These are phyloP conservation scores for Tympanoctomys barrerae DNA, from an alignment of 2,797 vertebrate species.

Conservation along the genomic window DNA sequence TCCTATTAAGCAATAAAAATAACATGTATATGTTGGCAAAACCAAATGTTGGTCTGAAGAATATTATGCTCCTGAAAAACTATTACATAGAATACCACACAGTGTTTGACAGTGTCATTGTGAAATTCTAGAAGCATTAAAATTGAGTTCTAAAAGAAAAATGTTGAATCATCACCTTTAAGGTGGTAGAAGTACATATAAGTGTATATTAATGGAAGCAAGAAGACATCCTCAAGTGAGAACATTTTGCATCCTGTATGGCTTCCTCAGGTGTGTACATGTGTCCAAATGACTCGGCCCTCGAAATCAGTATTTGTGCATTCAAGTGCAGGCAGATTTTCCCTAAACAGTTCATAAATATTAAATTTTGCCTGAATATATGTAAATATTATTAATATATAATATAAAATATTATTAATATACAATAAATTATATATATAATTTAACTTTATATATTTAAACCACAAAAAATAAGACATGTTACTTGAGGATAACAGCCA, in stretches of 20 bases:
- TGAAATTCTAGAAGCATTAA: background rate
- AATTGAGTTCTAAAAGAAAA: background rate
- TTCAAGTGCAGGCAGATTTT: background rate
- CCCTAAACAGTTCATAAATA: background rate
- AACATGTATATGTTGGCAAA: background rate
- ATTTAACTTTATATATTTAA: background rate
- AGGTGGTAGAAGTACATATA: background rate
- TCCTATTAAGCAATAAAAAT: background rate
- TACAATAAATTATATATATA: background rate
- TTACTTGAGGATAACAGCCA: background rate
- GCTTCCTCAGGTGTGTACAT: background rate
- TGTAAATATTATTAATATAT: background rate
- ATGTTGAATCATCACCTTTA: background rate
- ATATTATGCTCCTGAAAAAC: background rate
- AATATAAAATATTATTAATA: too few species aligned
- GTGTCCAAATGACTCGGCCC: background rate
- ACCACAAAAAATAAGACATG: background rate
- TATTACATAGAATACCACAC: background rate
- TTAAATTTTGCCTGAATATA: background rate
- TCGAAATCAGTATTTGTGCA: background rate
- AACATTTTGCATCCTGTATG: background rate
- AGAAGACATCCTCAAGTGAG: background rate
- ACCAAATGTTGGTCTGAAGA: background rate
- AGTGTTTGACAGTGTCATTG: background rate
- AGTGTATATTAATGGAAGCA: background rate